A percentile compares a stretch with the other conserved stretches of the same genome.
Evolutionary conservation across 2,113 vertebrate genomes (phyloP).

Genomic region (Sminthopsis crassicaudata): DNA sequence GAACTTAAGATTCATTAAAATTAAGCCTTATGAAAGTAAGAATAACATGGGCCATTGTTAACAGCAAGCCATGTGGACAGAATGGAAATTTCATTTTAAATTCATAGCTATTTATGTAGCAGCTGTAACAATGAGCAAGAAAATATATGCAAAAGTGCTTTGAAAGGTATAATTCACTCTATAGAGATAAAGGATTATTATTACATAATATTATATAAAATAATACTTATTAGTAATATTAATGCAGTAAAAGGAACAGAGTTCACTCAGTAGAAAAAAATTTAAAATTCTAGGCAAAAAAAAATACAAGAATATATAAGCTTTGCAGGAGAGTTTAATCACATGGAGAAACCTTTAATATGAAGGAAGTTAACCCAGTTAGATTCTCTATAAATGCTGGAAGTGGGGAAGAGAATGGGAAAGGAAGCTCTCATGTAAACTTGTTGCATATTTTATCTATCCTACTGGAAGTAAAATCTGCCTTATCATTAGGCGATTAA

Average conservation of each 20-base stretch:
- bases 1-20: constrained; percentile 75
- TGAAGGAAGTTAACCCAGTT: neutral
- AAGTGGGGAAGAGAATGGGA: neutral
- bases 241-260: neutral
- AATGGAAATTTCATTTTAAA: constrained; percentile 35
- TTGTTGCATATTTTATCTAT: neutral
- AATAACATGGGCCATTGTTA: constrained; percentile 52
- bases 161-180: constrained; percentile 22
- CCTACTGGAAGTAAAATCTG: neutral
- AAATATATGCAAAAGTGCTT: neutral
- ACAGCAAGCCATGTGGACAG: constrained; percentile 49
- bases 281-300: constrained; percentile 44
- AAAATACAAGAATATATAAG: constrained; percentile 44
- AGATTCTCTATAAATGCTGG: neutral
- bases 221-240: constrained; percentile 48
- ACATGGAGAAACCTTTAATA: neutral
- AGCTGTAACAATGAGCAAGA: constrained; percentile 27
- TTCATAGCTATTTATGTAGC: constrained; percentile 32
- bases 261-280: constrained; percentile 26
- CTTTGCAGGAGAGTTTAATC: constrained; percentile 35
- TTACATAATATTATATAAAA: neutral
- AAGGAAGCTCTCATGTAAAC: neutral
- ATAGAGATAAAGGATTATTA: constrained; percentile 19
- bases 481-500: neutral
- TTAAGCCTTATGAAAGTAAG: constrained; percentile 50